Evolutionary conservation across 2,888 invertebrate genomes (phyloP), one percentile per base, ranked within the genome.

Genomic region (Octonoba sinensis): DNA sequence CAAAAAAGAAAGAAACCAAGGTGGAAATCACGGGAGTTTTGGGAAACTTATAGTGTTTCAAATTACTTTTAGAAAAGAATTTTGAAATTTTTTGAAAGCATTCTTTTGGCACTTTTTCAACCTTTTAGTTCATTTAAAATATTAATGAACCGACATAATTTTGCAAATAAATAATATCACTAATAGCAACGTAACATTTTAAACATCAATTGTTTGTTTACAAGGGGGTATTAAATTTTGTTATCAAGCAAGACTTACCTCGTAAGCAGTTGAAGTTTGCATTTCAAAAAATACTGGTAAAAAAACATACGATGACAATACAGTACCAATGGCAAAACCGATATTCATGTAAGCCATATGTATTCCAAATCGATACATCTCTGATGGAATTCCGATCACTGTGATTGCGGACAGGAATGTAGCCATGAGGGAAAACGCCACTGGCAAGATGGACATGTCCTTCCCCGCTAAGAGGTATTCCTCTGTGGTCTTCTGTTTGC

Each of bases 391-490:
- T 18, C 96, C 96, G 16, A 97, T 90, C 51, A 96, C 88, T 0
- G 95, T 95, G 72, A 96, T 92, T 49, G 96, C 95, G 0, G 96
- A 96, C 93, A 96, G 94, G 88, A 96, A 96, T 47, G 95, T 95
- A 15, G 96, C 95, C 93, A 96, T 95, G 79, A 96, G 89, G 2
- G 96, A 96, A 84, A 96, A 94, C 2, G 95, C 93, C 0, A 96
- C 95, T 0, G 96, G 95, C 4, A 90, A 87, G 85, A 94, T 91
- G 11, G 93, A 91, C 93, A 96, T 94, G 84, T 93, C 93, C 77
- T 92, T 91, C 87, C 95, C 93, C 0, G 95, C 96, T 75, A 95
- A 88, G 79, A 96, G 91, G 87, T 79, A 82, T 47, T 84, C 85
- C 3, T 94, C 84, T 0, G 93, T 92, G 1, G 95, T 96, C 73